Percentiles rank a stretch among this genome's conserved stretches.
Conservation (phyloP, 2,113 vertebrate genomes). For the Agelaius phoeniceus region DNA sequence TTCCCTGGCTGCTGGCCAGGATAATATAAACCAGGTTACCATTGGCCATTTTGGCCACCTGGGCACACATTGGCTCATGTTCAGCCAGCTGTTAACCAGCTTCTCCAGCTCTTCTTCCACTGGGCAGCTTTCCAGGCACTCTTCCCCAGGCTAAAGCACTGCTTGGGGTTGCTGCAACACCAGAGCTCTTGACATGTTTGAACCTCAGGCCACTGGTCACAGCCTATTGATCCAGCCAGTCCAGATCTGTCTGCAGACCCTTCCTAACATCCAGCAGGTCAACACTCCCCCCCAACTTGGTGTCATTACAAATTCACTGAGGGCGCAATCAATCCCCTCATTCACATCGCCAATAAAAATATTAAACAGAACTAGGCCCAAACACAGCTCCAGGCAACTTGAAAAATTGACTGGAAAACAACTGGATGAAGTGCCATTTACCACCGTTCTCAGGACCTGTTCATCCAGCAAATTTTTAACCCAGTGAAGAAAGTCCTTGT, state of each 20-base stretch:
- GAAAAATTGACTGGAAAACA: neutral
- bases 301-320: neutral
- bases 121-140: accelerated
- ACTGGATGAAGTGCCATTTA: neutral
- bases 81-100: neutral
- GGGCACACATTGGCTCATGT: neutral
- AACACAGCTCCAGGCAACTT: neutral
- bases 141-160: neutral
- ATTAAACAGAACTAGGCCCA: neutral
- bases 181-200: accelerated
- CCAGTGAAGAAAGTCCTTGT: too few species aligned
- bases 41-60: neutral
- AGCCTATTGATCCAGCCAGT: neutral
- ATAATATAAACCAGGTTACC: neutral
- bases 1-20: neutral
- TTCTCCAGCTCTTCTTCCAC: neutral
- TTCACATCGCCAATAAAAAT: neutral
- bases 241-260: neutral
- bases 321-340: neutral
- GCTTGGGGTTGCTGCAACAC: too few species aligned
- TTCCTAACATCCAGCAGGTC: neutral
- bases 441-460: too few species aligned
- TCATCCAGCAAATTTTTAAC: neutral
- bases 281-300: accelerated
- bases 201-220: neutral